phyloP scores from a whole-genome alignment of 2,888 invertebrate genomes.

The Drosophila silvestris region DNA sequence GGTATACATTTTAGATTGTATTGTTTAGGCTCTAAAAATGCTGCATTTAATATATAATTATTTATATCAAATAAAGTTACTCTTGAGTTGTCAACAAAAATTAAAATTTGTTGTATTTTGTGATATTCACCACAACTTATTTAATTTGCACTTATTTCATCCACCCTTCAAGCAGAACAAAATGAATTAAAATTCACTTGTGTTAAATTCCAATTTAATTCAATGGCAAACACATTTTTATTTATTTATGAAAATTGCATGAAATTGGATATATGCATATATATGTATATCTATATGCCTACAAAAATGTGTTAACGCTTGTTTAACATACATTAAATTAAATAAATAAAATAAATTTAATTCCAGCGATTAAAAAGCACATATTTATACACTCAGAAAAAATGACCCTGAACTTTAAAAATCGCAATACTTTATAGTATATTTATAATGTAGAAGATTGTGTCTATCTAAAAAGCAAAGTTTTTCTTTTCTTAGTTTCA shows the following conservation, averaged over 20 bases:
- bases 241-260: not conserved
- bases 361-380: not conserved
- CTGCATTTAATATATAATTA: not conserved
- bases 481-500: not conserved
- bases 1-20: not conserved
- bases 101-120: not conserved
- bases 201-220: not conserved
- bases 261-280: not conserved
- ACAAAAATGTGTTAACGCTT: not conserved
- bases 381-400: not conserved
- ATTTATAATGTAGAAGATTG: not conserved
- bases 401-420: fast-evolving
- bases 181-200: not conserved
- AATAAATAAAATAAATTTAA: not conserved
- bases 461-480: not conserved
- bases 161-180: not conserved
- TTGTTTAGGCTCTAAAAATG: not conserved
- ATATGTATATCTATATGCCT: not conserved
- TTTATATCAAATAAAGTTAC: not conserved
- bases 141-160: not conserved
- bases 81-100: not conserved
- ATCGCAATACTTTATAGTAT: fast-evolving
- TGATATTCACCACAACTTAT: not conserved
- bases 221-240: not conserved
- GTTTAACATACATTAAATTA: not conserved